Conservation (phyloP, 2,113 vertebrate genomes). For the Peucedramus taeniatus region DNA sequence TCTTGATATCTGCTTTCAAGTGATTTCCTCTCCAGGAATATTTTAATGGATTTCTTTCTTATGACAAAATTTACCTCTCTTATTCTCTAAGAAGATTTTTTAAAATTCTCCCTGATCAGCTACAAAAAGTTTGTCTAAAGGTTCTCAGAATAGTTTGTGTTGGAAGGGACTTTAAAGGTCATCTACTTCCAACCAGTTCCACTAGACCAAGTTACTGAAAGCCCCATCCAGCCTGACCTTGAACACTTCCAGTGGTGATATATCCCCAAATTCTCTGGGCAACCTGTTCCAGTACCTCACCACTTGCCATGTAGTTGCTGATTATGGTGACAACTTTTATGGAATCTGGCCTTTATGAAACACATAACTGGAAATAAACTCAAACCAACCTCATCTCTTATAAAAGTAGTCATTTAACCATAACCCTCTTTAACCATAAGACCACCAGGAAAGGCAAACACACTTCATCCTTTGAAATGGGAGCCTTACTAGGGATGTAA, state of each 20-base stretch:
- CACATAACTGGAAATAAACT: background rate
- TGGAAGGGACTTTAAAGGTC: background rate
- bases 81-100: background rate
- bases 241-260: background rate
- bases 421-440: background rate
- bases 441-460: background rate
- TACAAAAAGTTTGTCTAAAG: background rate
- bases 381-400: background rate
- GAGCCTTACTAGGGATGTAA: background rate
- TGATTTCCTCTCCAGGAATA: background rate
- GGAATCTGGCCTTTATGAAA: background rate
- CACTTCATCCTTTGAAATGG: background rate
- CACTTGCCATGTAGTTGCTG: background rate
- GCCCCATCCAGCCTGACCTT: background rate
- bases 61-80: background rate
- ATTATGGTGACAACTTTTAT: background rate
- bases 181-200: background rate
- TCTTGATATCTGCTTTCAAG: background rate
- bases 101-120: background rate
- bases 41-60: background rate
- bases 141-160: background rate
- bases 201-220: background rate
- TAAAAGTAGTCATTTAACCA: background rate
- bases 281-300: background rate
- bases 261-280: background rate